Percentiles rank a stretch among this genome's conserved stretches.
phyloP scores from a whole-genome alignment of 2,113 vertebrate species.

The Rousettus leschenaultii region DNA sequence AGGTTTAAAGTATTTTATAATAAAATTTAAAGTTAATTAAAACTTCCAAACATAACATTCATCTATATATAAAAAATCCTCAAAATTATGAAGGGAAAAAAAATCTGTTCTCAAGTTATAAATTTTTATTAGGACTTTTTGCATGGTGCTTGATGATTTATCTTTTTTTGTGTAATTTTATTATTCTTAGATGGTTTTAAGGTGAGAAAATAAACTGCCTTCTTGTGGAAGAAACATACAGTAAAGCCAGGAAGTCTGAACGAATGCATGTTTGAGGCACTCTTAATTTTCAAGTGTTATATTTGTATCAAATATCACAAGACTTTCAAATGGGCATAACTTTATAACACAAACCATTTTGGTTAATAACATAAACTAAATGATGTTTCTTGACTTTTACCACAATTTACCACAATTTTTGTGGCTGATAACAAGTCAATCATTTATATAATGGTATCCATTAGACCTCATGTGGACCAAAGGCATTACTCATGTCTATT shows the following conservation, averaged over 20 bases:
- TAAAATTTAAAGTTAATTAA: background rate
- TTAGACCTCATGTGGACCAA: slow-evolving; percentile 64
- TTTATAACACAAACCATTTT: slow-evolving; percentile 67
- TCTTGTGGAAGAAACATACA: background rate
- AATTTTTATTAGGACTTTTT: background rate
- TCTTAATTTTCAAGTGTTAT: slow-evolving; percentile 36
- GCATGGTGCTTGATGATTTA: background rate
- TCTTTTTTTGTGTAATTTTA: background rate
- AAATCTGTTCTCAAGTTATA: background rate
- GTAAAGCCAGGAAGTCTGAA: background rate
- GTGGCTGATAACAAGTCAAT: slow-evolving; percentile 69
- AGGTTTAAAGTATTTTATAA: slow-evolving; percentile 17
- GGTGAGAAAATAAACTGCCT: background rate
- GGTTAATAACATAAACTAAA: slow-evolving; percentile 76
- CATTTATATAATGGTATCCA: slow-evolving; percentile 65
- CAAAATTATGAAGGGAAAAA: background rate
- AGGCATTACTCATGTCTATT: slow-evolving; percentile 67
- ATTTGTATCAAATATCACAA: slow-evolving; percentile 45
- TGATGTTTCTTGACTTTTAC: slow-evolving; percentile 70
- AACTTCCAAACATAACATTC: background rate
- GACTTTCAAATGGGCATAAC: background rate
- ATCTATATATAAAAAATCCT: background rate
- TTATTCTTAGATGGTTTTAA: background rate
- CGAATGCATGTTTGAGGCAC: background rate
- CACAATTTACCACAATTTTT: slow-evolving; percentile 54